A percentile compares a stretch with the other conserved stretches of the same genome.
Conservation (phyloP, 2,888 invertebrate species). For the Sepioteuthis lessoniana region DNA sequence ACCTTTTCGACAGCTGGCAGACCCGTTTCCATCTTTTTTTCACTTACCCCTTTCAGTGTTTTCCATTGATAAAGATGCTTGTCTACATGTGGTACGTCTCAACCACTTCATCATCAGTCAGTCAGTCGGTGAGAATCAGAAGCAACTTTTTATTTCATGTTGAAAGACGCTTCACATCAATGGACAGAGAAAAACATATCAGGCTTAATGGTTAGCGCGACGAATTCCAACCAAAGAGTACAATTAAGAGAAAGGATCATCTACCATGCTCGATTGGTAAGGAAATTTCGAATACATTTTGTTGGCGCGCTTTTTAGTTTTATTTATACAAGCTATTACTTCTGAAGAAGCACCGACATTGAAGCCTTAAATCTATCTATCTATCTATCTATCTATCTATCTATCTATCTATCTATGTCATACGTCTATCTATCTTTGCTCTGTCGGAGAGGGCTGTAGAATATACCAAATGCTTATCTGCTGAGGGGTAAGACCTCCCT, state of each 20-base stretch:
- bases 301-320: too few relatives aligned
- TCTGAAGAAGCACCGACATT: too few relatives aligned
- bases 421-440: background rate
- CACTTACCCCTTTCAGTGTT: background rate
- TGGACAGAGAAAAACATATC: background rate
- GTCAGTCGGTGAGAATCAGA: background rate
- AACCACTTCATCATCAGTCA: background rate
- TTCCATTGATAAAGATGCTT: too few relatives aligned
- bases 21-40: background rate
- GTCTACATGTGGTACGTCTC: background rate
- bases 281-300: too few relatives aligned
- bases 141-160: background rate
- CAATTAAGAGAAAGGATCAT: too few relatives aligned
- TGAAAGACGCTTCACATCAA: background rate
- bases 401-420: background rate
- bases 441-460: too few relatives aligned
- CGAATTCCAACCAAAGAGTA: background rate
- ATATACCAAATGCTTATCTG: too few relatives aligned
- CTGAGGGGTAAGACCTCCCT: too few relatives aligned
- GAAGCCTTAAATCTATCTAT: background rate
- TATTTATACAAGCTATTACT: too few relatives aligned
- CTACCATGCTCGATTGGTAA: too few relatives aligned
- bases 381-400: slow-evolving; percentile 24
- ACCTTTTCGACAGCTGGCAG: background rate
- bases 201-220: background rate